Conservation (phyloP, 2,113 vertebrate genomes). For the Mormoops blainvillei region DNA sequence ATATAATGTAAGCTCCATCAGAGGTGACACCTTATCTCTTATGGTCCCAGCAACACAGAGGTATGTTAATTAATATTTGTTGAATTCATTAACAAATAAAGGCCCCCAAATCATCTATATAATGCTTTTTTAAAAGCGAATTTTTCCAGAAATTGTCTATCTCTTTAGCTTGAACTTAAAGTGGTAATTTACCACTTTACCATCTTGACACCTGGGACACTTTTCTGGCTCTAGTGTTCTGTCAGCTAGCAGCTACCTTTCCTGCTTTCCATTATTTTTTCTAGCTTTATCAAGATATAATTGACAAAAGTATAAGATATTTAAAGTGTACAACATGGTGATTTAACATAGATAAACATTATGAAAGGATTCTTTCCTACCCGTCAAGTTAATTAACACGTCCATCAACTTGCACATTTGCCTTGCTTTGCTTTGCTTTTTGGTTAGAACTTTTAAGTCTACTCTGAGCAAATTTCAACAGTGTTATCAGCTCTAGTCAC, state of each 20-base stretch:
- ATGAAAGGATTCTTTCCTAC: background rate
- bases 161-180: background rate
- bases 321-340: background rate
- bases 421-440: background rate
- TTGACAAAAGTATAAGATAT: background rate
- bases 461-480: background rate
- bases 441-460: background rate
- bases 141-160: background rate
- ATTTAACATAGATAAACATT: background rate
- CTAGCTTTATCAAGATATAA: background rate
- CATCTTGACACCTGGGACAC: background rate
- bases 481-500: background rate
- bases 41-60: background rate
- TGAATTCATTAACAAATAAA: background rate
- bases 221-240: background rate
- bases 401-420: background rate
- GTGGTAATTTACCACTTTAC: background rate
- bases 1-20: background rate
- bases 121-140: background rate
- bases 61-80: background rate
- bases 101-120: background rate
- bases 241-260: background rate
- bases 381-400: background rate
- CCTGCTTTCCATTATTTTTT: background rate
- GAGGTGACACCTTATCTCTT: background rate